Conservation (phyloP, 2,113 vertebrate genomes). For the Grallaria varia region DNA sequence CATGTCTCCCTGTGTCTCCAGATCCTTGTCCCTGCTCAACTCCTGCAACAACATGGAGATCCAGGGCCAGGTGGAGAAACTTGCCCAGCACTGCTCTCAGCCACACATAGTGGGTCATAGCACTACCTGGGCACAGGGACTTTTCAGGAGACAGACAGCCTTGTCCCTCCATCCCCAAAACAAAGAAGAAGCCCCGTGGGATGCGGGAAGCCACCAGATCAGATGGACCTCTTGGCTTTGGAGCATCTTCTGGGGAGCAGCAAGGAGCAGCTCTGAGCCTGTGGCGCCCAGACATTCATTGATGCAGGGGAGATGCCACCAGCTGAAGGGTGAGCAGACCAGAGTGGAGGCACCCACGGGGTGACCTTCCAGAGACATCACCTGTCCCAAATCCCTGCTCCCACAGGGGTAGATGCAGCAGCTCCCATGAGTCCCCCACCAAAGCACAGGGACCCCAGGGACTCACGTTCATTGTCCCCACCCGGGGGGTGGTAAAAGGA, state of each 20-base stretch:
- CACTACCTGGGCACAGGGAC: no score
- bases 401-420: accelerated
- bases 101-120: not conserved
- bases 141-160: not conserved
- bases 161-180: not conserved
- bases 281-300: not conserved
- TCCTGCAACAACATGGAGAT: not conserved
- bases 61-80: not conserved
- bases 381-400: not conserved
- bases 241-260: not conserved
- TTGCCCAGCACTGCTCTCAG: accelerated
- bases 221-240: not conserved
- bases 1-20: not conserved
- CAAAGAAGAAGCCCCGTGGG: not conserved
- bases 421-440: accelerated
- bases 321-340: not conserved
- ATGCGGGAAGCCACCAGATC: not conserved
- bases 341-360: no score
- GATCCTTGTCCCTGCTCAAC: not conserved
- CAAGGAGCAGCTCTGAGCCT: not conserved
- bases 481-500: constrained; percentile 93
- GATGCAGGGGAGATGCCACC: not conserved
- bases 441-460: not conserved
- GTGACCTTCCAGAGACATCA: not conserved
- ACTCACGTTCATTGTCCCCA: constrained; percentile 83